Evolutionary conservation across 1,140 invertebrate species (phyloP).

Genomic region (Micrasema minimum): DNA sequence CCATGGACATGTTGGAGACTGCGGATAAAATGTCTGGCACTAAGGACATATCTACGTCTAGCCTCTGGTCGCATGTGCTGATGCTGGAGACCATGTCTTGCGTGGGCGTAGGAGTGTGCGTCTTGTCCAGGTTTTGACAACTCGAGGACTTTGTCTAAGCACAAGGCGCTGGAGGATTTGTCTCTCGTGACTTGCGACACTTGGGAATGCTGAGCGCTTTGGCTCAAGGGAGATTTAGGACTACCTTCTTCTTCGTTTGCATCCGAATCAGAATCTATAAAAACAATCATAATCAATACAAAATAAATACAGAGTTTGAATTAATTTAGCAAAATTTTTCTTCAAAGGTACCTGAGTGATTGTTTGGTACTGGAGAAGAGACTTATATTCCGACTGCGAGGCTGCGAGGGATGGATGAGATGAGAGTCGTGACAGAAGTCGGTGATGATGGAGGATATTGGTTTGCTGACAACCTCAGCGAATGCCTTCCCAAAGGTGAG

Average conservation of each 20-base stretch:
- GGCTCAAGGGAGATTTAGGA: slow-evolving; percentile 64
- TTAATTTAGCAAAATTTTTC: too few relatives aligned
- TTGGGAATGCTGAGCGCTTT: slow-evolving; percentile 62
- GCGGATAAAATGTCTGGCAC: slow-evolving; percentile 63
- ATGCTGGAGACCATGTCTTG: slow-evolving; percentile 67
- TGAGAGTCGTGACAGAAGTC: slow-evolving; percentile 66
- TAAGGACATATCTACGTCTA: slow-evolving; percentile 59
- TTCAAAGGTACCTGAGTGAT: slow-evolving; percentile 57
- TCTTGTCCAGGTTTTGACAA: slow-evolving; percentile 56
- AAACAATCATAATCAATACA: neutral
- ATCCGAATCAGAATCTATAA: slow-evolving; percentile 63
- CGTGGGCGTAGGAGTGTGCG: slow-evolving; percentile 65
- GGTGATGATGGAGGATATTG: slow-evolving; percentile 66
- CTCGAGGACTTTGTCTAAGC: slow-evolving; percentile 58
- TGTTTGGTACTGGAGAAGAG: slow-evolving; percentile 66
- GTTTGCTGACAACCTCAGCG: slow-evolving; percentile 70
- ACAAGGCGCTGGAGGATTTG: slow-evolving; percentile 63
- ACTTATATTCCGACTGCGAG: slow-evolving; percentile 63
- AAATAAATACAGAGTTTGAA: too few relatives aligned
- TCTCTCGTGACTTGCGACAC: slow-evolving; percentile 60
- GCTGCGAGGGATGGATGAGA: slow-evolving; percentile 57
- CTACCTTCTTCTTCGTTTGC: slow-evolving; percentile 64
- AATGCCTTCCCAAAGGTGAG: slow-evolving; percentile 74
- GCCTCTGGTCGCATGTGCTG: slow-evolving; percentile 64
- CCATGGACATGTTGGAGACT: slow-evolving; percentile 65